Base-by-base conservation (phyloP, 2,888 invertebrate genomes). In the Hylaea fasciaria region DNA sequence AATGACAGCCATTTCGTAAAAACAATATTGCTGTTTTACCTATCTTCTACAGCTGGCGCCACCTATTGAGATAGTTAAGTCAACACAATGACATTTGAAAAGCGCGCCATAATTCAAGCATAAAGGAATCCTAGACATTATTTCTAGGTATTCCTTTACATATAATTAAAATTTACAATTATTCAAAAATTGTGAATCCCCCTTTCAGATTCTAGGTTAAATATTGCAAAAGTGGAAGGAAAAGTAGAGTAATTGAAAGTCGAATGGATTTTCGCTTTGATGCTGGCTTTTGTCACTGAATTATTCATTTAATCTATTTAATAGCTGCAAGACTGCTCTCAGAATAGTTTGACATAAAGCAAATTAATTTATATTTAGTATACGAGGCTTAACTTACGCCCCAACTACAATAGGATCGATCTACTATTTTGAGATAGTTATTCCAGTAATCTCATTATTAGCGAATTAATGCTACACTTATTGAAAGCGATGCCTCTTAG, bases 301-400 rank as follows among this genome's bases (percentile, higher is more conserved):
- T 91, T 75, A 91, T 90, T 86, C 88, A 91, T 90, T 88, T 90
- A 89, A 90, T 90, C 82, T 82, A 83, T 83, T 82, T 85, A 87
- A 85, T 84, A 84, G 82, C 48, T 29, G 77, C 53, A 39, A 77
- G 74, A 62, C 70, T 70, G 72, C 69, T 61, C 66, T 70, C 75
- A 66, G 65, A 62, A 70, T 70, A 76, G 71, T 65, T 57, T 72
- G 67, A 74, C 72, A 73, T 72, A 73, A 78, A 76, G 67, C 69
- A 69, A 69, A 73, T 69, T 62, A 64, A 64, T 46, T 63, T 51
- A n/a, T n/a, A n/a, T n/a, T 37, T 62, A 62, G 63, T 64, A 61
- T 57, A 68, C 47, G 53, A 64, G 61, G 64, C 58, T 68, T 60
- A 64, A 64, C 51, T 60, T 66, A 64, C 51, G 64, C 57, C 47